These are phyloP conservation scores for Hydrozoanthus tunicans DNA, from an alignment of 64 coral and sea anemone species.

Conservation along the genomic window DNA sequence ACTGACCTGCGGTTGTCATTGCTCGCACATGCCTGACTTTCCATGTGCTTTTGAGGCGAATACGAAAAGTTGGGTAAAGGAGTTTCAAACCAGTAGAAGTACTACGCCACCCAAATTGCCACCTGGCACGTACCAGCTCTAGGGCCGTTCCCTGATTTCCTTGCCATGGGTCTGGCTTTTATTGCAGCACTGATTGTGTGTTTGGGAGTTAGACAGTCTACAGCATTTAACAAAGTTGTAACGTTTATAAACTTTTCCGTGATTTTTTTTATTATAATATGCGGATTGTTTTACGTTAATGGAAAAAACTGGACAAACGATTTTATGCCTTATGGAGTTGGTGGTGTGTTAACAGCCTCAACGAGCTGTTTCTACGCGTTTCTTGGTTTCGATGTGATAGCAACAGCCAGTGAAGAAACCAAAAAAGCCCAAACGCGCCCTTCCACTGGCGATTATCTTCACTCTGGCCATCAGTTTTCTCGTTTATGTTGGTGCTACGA, in stretches of 20 bases:
- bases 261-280: constrained; percentile 59
- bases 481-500: constrained; percentile 67
- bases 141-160: constrained; percentile 70
- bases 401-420: too few relatives aligned
- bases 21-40: too few relatives aligned
- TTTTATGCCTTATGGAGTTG: constrained; percentile 73
- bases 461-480: constrained; percentile 68
- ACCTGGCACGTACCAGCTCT: constrained; percentile 62
- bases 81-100: constrained; percentile 25
- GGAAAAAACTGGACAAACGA: constrained; percentile 61
- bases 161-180: too few relatives aligned
- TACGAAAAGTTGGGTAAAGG: constrained; percentile 36
- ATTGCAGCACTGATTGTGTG: too few relatives aligned
- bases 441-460: constrained; percentile 25
- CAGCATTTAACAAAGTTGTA: constrained; percentile 66
- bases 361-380: constrained; percentile 78
- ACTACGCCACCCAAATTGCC: constrained; percentile 14
- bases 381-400: background rate
- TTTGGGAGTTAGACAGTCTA: constrained; percentile 40
- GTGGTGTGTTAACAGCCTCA: constrained; percentile 65
- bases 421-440: too few relatives aligned
- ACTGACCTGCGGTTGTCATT: too few relatives aligned
- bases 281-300: constrained; percentile 15
- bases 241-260: constrained; percentile 70
- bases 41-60: background rate